Percentiles rank a stretch among this genome's conserved stretches.
Conservation (phyloP, 2,888 invertebrate species). For the Eristalinus sepulchralis region DNA sequence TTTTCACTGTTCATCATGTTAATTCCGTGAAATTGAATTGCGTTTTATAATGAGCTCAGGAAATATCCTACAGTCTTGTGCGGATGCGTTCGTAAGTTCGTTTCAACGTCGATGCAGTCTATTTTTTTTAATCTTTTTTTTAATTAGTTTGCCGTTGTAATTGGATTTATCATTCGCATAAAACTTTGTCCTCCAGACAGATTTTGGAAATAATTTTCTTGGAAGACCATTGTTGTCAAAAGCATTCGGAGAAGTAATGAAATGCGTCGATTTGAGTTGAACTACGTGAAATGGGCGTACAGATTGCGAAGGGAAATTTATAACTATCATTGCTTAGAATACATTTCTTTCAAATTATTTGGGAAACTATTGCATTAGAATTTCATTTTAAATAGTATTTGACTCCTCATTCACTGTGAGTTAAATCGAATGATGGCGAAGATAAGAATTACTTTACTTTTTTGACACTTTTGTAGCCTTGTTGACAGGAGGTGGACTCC, state of each 20-base stretch:
- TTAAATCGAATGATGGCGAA: too few species aligned
- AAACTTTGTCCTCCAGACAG: constrained; percentile 3
- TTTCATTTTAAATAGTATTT: too few species aligned
- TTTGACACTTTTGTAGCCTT: too few species aligned
- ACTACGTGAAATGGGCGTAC: background rate
- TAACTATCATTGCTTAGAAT: too few species aligned
- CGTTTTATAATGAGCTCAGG: constrained; percentile 54
- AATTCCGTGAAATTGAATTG: constrained; percentile 62
- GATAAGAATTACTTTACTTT: too few species aligned
- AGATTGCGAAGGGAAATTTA: background rate
- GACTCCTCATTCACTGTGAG: too few species aligned
- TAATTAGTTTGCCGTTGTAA: constrained; percentile 13
- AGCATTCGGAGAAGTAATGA: constrained; percentile 6
- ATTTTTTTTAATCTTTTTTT: background rate
- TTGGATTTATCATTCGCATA: constrained; percentile 30
- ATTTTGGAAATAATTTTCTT: constrained; percentile 38
- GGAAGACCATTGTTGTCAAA: constrained; percentile 25
- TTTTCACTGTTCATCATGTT: constrained; percentile 18
- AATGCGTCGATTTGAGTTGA: background rate
- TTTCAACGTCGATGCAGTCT: constrained; percentile 37
- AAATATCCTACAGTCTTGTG: constrained; percentile 1
- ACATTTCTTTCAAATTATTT: too few species aligned
- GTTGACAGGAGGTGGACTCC: too few species aligned
- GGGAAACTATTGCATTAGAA: too few species aligned
- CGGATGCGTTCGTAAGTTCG: constrained; percentile 10